A percentile compares a stretch with the other conserved stretches of the same genome.
Conservation (phyloP, 2,888 invertebrate species). For the Xanthia icteritia region DNA sequence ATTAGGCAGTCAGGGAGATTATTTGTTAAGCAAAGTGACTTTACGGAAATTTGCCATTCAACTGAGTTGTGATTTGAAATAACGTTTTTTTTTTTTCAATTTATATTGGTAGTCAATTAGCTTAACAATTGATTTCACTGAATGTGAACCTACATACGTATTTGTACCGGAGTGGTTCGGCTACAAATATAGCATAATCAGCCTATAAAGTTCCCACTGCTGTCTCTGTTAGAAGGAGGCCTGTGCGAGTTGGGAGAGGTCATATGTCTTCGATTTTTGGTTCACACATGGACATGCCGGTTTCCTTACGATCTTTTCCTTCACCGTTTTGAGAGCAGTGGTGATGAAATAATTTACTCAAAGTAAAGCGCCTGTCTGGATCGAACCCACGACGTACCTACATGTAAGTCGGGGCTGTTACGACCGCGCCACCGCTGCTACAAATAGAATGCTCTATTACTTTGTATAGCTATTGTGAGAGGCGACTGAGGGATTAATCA, state of each 20-base stretch:
- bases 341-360: no score
- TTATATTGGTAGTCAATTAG: background rate
- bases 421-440: background rate
- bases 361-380: no score
- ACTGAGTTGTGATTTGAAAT: no score
- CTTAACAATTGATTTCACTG: background rate
- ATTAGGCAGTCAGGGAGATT: background rate
- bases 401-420: no score
- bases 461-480: slow-evolving; percentile 38
- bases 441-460: slow-evolving; percentile 35
- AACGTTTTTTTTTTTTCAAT: background rate
- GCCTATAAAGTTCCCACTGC: no score
- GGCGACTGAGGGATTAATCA: slow-evolving; percentile 45
- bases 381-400: no score
- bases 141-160: background rate
- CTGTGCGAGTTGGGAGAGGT: no score
- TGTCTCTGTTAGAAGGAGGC: no score
- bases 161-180: slow-evolving; percentile 5
- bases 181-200: slow-evolving; percentile 28
- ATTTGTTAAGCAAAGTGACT: background rate
- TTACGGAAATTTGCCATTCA: background rate
- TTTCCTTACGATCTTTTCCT: no score
- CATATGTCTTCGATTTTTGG: no score
- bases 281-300: no score
- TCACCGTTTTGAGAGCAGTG: no score